Percentiles rank a stretch among this genome's conserved stretches.
Evolutionary conservation across 1,140 invertebrate genomes (phyloP).

Genomic region (Drosophila leontia): DNA sequence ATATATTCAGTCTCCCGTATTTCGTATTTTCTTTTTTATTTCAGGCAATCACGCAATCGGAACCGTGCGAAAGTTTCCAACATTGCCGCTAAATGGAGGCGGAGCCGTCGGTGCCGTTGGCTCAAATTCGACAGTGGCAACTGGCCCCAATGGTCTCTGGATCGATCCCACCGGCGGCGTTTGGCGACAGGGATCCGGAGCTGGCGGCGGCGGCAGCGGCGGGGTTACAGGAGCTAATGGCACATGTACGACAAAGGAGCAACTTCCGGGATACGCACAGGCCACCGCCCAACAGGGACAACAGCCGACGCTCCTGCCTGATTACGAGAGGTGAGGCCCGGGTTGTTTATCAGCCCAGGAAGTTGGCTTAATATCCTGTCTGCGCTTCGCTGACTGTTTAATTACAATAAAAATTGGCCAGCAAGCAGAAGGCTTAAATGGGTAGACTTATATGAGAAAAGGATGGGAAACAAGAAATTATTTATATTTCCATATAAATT

Average conservation of each 20-base stretch:
- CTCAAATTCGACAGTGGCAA: constrained; percentile 56
- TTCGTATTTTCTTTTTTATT: constrained; percentile 65
- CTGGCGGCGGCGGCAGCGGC: constrained; percentile 1
- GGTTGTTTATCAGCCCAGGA: constrained; percentile 71
- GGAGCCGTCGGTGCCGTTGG: constrained; percentile 33
- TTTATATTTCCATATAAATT: constrained; percentile 4
- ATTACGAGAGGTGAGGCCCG: constrained; percentile 84
- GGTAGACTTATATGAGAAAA: not conserved
- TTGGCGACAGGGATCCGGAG: constrained; percentile 66
- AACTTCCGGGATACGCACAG: constrained; percentile 84
- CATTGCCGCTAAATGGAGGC: constrained; percentile 83
- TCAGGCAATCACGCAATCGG: constrained; percentile 85
- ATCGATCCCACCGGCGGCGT: constrained; percentile 84
- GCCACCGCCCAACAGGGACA: constrained; percentile 71
- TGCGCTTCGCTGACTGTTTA: constrained; percentile 74
- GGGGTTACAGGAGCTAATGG: constrained; percentile 11
- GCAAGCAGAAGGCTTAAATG: constrained; percentile 52
- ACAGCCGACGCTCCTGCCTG: constrained; percentile 72
- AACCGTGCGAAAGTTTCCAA: constrained; percentile 85
- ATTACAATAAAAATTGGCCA: constrained; percentile 74
- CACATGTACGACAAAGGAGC: constrained; percentile 78
- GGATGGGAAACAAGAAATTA: not conserved
- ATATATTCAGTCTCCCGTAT: constrained; percentile 44
- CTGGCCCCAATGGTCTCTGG: constrained; percentile 74
- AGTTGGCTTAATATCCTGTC: constrained; percentile 80